phyloP scores from a whole-genome alignment of 2,797 vertebrate genomes.

The Pterois miles region DNA sequence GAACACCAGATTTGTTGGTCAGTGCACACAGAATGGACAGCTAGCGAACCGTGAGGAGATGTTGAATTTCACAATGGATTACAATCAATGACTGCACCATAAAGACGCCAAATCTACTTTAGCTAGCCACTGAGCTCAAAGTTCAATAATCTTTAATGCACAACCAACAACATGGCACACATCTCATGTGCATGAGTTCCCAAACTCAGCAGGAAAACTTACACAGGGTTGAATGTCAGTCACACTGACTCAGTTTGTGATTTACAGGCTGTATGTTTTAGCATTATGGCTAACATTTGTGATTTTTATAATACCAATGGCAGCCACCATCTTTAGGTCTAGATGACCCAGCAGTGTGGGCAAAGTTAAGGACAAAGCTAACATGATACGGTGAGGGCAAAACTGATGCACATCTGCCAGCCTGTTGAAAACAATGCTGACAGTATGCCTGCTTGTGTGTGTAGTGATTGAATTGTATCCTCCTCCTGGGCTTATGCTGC shows the following conservation, averaged over 20 bases:
- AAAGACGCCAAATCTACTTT: background rate
- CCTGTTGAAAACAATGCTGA: background rate
- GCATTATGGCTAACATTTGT: background rate
- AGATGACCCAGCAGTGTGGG: background rate
- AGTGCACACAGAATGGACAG: too few species aligned
- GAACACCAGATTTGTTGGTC: too few species aligned
- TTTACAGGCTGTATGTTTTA: background rate
- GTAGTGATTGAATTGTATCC: constrained; percentile 24
- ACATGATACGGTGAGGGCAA: background rate
- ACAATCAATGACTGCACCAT: background rate
- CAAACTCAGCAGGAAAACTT: background rate
- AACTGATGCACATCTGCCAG: constrained; percentile 5
- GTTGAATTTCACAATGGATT: background rate
- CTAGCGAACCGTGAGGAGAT: too few species aligned
- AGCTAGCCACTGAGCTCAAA: background rate
- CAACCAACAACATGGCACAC: background rate
- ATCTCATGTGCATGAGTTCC: background rate
- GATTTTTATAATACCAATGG: background rate
- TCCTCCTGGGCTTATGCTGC: constrained; percentile 28
- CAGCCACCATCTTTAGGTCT: background rate
- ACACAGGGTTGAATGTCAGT: background rate
- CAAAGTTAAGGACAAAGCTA: background rate
- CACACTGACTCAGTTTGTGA: background rate
- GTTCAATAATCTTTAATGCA: background rate
- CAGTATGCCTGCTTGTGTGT: constrained; percentile 2